Conservation (phyloP, 1,140 invertebrate species). For the Saccostrea cuccullata region DNA sequence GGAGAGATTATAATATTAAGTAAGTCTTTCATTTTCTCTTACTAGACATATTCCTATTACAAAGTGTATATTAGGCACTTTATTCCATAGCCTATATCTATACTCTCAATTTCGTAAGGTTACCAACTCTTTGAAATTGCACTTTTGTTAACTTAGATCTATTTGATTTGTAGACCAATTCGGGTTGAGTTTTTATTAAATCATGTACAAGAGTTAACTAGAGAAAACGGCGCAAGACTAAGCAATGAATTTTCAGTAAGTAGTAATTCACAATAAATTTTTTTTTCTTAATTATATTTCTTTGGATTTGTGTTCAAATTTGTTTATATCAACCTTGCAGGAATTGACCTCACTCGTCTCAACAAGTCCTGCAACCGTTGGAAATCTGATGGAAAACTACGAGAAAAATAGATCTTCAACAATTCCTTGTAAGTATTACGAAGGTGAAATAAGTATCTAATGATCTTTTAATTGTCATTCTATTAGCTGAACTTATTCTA, state of each 20-base stretch:
- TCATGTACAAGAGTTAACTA: neutral
- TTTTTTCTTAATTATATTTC: neutral
- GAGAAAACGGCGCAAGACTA: neutral
- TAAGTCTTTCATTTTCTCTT: no score
- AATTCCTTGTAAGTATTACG: neutral
- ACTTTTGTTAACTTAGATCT: no score
- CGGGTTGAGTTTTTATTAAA: neutral
- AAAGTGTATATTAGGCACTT: no score
- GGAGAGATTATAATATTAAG: no score
- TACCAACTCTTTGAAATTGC: no score
- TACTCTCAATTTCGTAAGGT: no score
- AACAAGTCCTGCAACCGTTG: neutral
- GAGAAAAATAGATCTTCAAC: conserved; percentile 1
- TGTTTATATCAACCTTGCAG: neutral
- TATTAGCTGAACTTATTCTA: no score
- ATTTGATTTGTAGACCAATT: neutral
- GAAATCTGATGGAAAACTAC: neutral
- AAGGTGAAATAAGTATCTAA: no score
- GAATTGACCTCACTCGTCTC: neutral
- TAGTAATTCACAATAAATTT: no score
- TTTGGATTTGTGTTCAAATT: neutral
- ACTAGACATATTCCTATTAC: no score
- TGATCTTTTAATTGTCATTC: no score
- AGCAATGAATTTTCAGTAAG: neutral
- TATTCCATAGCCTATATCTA: no score